Evolutionary conservation across 2,113 vertebrate species (phyloP).

Genomic region (Sterna hirundo): DNA sequence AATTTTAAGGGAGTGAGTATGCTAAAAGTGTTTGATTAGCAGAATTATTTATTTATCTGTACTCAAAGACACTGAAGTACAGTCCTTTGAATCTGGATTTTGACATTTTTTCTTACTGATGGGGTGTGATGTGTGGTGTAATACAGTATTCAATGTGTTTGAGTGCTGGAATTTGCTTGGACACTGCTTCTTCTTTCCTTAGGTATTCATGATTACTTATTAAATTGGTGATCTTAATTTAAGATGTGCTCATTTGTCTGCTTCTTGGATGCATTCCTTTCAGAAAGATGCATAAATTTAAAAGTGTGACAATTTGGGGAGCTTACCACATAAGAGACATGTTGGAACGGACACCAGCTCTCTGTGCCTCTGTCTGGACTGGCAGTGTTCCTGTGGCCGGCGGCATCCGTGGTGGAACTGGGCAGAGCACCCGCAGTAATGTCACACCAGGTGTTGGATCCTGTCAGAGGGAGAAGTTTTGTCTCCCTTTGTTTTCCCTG

Average conservation of each 20-base stretch:
- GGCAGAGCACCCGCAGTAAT: not conserved
- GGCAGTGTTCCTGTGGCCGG: fast-evolving
- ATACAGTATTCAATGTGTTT: no score
- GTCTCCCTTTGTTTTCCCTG: not conserved
- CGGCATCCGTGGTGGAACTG: not conserved
- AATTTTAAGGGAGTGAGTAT: not conserved
- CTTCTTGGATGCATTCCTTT: not conserved
- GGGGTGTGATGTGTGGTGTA: not conserved
- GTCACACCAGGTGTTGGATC: fast-evolving
- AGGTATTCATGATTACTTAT: not conserved
- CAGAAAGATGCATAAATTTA: not conserved
- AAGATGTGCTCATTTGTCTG: not conserved
- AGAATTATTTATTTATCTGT: not conserved
- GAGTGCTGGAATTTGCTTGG: not conserved
- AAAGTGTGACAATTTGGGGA: not conserved
- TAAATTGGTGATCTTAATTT: not conserved
- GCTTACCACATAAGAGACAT: fast-evolving
- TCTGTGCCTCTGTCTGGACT: not conserved
- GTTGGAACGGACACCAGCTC: fast-evolving
- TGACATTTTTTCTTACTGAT: not conserved
- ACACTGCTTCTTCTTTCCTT: not conserved
- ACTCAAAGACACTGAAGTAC: not conserved
- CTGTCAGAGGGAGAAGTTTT: not conserved
- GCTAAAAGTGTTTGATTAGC: not conserved
- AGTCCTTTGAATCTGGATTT: not conserved